phyloP scores from a whole-genome alignment of 2,797 vertebrate genomes.

The Salarias fasciatus region DNA sequence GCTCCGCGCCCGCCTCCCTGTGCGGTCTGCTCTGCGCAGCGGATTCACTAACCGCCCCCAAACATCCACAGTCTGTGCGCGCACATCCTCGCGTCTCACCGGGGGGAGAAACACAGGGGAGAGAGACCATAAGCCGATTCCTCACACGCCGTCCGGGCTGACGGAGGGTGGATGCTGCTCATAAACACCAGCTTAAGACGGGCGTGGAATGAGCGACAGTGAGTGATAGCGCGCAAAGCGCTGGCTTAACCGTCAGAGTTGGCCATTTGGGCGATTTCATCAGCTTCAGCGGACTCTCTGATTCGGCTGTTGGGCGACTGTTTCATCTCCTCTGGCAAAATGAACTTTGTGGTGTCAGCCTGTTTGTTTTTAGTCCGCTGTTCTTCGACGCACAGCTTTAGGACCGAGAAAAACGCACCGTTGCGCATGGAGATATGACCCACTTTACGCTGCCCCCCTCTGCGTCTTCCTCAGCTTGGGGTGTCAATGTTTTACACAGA shows the following conservation, averaged over 20 bases:
- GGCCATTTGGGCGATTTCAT: constrained; percentile 38
- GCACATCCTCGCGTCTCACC: constrained; percentile 49
- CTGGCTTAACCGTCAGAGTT: constrained; percentile 17
- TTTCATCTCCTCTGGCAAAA: constrained; percentile 36
- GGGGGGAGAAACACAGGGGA: constrained; percentile 36
- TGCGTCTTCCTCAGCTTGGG: constrained; percentile 1
- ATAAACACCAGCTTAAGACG: constrained; percentile 43
- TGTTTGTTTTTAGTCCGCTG: constrained; percentile 4
- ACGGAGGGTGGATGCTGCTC: constrained; percentile 53
- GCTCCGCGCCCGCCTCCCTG: too few relatives aligned
- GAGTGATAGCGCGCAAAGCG: constrained; percentile 27
- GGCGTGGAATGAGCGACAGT: constrained; percentile 10
- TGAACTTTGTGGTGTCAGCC: constrained; percentile 10
- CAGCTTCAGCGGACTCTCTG: constrained; percentile 12
- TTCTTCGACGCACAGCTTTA: neutral
- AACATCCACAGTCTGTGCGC: constrained; percentile 47
- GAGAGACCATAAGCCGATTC: constrained; percentile 52
- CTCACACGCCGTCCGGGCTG: constrained; percentile 36
- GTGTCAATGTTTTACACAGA: constrained; percentile 4
- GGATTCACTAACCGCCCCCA: constrained; percentile 38
- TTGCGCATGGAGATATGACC: constrained; percentile 54
- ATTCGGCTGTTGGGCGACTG: constrained; percentile 19
- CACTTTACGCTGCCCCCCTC: constrained; percentile 48
- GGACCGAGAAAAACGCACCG: constrained; percentile 8
- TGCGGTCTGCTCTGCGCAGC: constrained; percentile 42